A percentile compares a stretch with the other conserved stretches of the same genome.
Conservation (phyloP, 2,113 vertebrate genomes). For the Psettodes erumei region DNA sequence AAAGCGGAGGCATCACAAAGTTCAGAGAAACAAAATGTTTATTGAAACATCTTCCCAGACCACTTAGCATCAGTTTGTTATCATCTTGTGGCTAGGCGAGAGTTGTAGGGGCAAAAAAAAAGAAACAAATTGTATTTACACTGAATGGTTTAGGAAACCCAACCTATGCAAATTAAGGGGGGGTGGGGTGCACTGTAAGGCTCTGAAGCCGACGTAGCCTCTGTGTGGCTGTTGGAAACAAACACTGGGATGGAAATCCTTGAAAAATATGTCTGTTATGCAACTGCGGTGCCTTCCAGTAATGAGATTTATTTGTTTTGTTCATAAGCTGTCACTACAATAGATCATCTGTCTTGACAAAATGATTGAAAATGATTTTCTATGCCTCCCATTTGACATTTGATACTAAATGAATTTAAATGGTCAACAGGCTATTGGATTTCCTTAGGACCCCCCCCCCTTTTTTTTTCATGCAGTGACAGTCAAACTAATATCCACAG, state of each 20-base stretch:
- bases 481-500: background rate
- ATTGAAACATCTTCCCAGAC: slow-evolving; percentile 71
- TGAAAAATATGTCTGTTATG: slow-evolving; percentile 36
- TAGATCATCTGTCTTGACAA: background rate
- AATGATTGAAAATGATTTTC: too few species aligned
- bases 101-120: slow-evolving; percentile 46
- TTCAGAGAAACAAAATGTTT: slow-evolving; percentile 66
- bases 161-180: slow-evolving; percentile 30
- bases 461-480: too few species aligned
- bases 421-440: background rate
- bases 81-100: slow-evolving; percentile 49
- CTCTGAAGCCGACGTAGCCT: slow-evolving; percentile 27
- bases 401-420: background rate
- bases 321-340: background rate
- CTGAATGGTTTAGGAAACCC: slow-evolving; percentile 35
- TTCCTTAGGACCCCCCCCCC: too few species aligned
- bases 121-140: slow-evolving; percentile 42
- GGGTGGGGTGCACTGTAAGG: background rate
- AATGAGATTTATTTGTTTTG: slow-evolving; percentile 24
- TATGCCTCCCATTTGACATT: background rate
- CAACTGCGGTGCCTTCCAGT: background rate
- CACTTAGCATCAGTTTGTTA: slow-evolving; percentile 67
- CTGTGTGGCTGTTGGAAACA: slow-evolving; percentile 7
- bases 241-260: slow-evolving; percentile 35
- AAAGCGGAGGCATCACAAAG: slow-evolving; percentile 49